These are phyloP conservation scores for Cygnus olor DNA, from an alignment of 2,797 vertebrate species.

Conservation along the genomic window DNA sequence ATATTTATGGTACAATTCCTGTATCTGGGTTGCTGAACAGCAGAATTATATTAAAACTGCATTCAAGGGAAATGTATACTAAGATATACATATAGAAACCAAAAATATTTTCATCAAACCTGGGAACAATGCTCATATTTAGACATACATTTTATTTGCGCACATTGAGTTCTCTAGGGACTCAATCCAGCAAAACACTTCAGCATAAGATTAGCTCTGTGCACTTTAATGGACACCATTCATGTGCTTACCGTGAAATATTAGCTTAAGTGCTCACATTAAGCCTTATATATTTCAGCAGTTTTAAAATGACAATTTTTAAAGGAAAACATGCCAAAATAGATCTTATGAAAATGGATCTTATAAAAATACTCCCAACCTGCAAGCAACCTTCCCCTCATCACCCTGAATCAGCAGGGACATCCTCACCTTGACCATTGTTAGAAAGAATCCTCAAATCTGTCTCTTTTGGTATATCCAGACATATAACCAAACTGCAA, in stretches of 20 bases:
- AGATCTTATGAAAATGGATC: not conserved
- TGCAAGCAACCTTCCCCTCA: not conserved
- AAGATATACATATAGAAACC: not conserved
- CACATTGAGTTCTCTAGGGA: not conserved
- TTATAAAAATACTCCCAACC: not conserved
- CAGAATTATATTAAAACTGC: not conserved
- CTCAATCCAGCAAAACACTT: not conserved
- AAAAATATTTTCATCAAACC: constrained; percentile 16
- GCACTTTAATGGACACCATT: not conserved
- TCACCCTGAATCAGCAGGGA: not conserved
- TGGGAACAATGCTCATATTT: constrained; percentile 9
- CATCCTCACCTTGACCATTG: not conserved
- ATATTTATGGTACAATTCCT: not conserved
- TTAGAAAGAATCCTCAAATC: not conserved
- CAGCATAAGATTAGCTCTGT: not conserved
- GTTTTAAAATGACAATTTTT: not conserved
- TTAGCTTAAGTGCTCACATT: not conserved
- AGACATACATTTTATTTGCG: not conserved
- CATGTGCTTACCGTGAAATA: not conserved
- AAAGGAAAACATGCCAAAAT: constrained; percentile 4
- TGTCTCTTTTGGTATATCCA: not conserved
- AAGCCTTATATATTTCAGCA: not conserved
- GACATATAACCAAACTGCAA: not conserved
- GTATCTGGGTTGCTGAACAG: not conserved
- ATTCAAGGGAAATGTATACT: not conserved